A percentile compares a stretch with the other conserved stretches of the same genome.
phyloP scores from a whole-genome alignment of 1,140 invertebrate species.

The Euwallacea fornicatus region DNA sequence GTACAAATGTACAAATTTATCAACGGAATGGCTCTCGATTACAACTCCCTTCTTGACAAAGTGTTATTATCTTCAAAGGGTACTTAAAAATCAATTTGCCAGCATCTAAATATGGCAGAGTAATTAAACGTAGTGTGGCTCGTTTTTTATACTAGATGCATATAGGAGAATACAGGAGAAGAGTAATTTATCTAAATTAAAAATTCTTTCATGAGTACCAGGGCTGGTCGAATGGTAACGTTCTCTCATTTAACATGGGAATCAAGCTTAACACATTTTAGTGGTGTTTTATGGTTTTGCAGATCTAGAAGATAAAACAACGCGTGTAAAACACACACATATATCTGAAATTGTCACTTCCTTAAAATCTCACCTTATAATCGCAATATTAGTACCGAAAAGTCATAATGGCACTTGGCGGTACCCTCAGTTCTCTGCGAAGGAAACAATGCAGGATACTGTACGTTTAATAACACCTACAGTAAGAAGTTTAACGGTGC shows the following conservation, averaged over 20 bases:
- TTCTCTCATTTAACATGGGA: too few species aligned
- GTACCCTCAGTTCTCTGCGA: too few species aligned
- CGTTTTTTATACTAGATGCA: not conserved
- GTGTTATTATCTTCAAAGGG: conserved; percentile 7
- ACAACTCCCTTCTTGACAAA: not conserved
- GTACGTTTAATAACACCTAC: too few species aligned
- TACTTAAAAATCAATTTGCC: conserved; percentile 14
- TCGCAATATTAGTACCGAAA: too few species aligned
- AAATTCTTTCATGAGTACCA: not conserved
- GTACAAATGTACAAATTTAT: too few species aligned
- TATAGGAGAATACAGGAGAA: not conserved
- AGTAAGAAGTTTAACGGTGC: too few species aligned
- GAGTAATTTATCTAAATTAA: conserved; percentile 13
- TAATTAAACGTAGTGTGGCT: conserved; percentile 8
- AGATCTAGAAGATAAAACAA: too few species aligned
- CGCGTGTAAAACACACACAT: too few species aligned
- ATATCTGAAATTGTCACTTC: too few species aligned
- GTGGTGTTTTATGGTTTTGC: not conserved
- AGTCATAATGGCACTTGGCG: too few species aligned
- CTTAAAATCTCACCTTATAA: too few species aligned
- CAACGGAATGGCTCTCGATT: not conserved
- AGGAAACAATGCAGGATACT: too few species aligned
- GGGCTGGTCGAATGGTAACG: not conserved
- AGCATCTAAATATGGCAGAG: conserved; percentile 12
- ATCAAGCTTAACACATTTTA: not conserved